Conservation (phyloP, 2,797 vertebrate genomes). For the Poeciliopsis infans region DNA sequence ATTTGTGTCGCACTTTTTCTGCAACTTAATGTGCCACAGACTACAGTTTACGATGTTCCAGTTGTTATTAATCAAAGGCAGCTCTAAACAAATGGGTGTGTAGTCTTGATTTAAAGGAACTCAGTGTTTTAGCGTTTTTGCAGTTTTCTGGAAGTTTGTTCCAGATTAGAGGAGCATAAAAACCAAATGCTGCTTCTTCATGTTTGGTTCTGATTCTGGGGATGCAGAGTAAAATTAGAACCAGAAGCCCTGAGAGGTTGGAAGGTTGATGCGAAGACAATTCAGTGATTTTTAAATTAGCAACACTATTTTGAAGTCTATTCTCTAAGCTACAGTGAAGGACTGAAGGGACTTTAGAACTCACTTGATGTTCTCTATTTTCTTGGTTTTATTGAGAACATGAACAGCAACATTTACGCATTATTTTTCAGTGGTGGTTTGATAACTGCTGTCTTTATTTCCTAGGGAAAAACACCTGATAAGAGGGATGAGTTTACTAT, state of each 20-base stretch:
- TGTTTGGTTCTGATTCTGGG: too few species aligned
- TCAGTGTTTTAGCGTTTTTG: background rate
- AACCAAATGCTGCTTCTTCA: too few species aligned
- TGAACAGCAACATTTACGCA: too few species aligned
- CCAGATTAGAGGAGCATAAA: too few species aligned
- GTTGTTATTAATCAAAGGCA: slow-evolving; percentile 3
- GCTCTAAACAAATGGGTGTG: background rate
- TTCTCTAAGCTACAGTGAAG: too few species aligned
- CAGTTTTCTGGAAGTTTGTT: background rate
- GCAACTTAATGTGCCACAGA: background rate
- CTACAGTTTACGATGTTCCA: background rate
- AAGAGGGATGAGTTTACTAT: background rate
- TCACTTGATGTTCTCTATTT: too few species aligned
- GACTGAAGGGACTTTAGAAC: too few species aligned
- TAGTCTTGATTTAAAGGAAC: background rate
- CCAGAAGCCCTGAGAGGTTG: background rate
- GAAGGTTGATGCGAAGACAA: background rate
- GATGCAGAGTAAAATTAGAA: background rate
- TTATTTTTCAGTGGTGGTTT: background rate
- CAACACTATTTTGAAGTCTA: too few species aligned
- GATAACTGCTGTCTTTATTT: background rate
- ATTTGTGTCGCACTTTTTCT: background rate
- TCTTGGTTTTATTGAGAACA: too few species aligned
- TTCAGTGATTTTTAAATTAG: too few species aligned
- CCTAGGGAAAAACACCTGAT: background rate